Percentiles rank a stretch among this genome's conserved stretches.
These are phyloP conservation scores for Daubentonia madagascariensis DNA, from an alignment of 2,113 vertebrate genomes.

Conservation along the genomic window DNA sequence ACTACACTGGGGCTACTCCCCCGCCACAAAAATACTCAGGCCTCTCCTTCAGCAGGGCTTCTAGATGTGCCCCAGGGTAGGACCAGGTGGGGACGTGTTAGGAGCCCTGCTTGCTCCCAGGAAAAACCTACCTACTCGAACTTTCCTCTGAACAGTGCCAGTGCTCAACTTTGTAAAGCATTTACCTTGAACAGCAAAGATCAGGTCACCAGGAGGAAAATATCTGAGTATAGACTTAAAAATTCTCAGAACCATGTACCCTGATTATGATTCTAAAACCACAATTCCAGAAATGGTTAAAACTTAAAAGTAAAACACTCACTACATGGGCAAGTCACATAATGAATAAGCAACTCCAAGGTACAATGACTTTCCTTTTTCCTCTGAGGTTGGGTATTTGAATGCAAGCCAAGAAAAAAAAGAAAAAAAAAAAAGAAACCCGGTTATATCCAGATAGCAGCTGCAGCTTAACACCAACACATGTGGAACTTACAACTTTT, in stretches of 20 bases:
- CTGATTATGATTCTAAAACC: neutral
- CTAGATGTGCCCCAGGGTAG: neutral
- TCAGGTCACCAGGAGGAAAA: neutral
- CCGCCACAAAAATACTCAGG: neutral
- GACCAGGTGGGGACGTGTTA: fast-evolving
- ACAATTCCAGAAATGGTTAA: neutral
- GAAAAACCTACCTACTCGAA: neutral
- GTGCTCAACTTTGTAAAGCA: fast-evolving
- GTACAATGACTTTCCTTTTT: neutral
- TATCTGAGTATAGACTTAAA: neutral
- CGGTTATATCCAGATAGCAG: neutral
- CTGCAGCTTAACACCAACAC: neutral
- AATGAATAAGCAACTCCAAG: neutral
- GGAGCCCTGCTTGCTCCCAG: neutral
- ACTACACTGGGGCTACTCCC: neutral
- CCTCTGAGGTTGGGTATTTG: neutral
- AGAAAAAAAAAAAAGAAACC: neutral
- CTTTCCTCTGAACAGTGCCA: neutral
- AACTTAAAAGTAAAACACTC: neutral
- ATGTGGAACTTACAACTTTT: conserved; percentile 87
- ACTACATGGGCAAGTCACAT: neutral
- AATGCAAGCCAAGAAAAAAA: too few species aligned
- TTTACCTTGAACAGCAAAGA: neutral
- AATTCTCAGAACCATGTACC: neutral
- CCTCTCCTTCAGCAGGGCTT: too few species aligned